Percentiles rank a stretch among this genome's conserved stretches.
These are phyloP conservation scores for Hyperoplus lanceolatus DNA, from an alignment of 2,797 vertebrate genomes.

Conservation along the genomic window DNA sequence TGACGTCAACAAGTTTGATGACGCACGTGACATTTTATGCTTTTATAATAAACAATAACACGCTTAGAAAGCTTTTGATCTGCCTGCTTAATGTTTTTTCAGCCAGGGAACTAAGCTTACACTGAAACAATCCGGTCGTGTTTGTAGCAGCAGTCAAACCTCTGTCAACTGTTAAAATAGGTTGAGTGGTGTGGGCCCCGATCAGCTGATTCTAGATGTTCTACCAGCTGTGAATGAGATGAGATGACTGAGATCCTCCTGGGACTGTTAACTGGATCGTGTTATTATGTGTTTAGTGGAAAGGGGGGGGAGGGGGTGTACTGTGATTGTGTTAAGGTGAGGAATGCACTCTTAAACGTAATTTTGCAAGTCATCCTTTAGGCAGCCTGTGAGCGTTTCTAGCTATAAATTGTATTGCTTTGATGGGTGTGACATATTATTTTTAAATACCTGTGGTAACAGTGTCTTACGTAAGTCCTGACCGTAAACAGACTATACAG, in stretches of 20 bases:
- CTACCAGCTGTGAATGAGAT: no score
- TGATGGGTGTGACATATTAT: neutral
- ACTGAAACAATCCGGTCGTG: no score
- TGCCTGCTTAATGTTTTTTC: no score
- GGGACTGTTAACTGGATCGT: neutral
- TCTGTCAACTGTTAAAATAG: no score
- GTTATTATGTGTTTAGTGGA: neutral
- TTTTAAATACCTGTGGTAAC: neutral
- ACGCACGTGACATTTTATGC: slow-evolving; percentile 79
- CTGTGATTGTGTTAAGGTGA: neutral
- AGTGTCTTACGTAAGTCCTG: neutral
- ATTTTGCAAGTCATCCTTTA: neutral
- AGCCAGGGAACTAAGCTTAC: no score
- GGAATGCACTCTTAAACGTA: neutral
- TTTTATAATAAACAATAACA: neutral
- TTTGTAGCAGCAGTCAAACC: no score
- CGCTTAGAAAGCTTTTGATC: no score
- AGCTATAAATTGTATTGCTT: neutral
- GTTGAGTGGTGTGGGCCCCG: neutral
- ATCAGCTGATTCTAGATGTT: neutral
- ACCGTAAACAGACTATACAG: neutral
- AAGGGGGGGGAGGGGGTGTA: neutral
- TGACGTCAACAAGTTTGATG: slow-evolving; percentile 95
- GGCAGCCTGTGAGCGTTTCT: neutral
- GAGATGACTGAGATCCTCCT: neutral